These are phyloP conservation scores for Noctua pronuba DNA, from an alignment of 2,888 invertebrate species.

Conservation along the genomic window DNA sequence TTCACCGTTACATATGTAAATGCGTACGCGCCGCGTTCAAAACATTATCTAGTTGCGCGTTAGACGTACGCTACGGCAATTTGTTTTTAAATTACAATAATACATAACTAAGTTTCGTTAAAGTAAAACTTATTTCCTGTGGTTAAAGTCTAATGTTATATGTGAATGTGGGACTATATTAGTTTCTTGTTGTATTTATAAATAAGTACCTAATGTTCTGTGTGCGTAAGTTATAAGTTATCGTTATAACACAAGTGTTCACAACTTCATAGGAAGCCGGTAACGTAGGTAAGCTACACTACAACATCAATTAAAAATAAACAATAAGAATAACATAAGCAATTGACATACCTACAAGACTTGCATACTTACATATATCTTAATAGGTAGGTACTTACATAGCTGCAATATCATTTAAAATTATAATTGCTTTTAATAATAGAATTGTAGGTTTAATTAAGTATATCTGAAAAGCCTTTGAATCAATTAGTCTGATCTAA, in stretches of 20 bases:
- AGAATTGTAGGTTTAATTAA: neutral
- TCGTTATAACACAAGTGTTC: slow-evolving; percentile 1
- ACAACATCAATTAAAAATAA: slow-evolving; percentile 24
- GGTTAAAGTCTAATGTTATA: neutral
- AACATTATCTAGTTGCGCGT: slow-evolving; percentile 63
- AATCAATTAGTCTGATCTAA: slow-evolving; percentile 13
- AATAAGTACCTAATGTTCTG: slow-evolving; percentile 12
- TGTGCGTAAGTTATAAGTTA: slow-evolving; percentile 18
- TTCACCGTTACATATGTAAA: slow-evolving; percentile 80
- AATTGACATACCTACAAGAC: neutral
- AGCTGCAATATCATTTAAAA: neutral
- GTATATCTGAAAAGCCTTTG: neutral
- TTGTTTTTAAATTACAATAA: slow-evolving; percentile 27
- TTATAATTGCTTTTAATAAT: slow-evolving; percentile 7
- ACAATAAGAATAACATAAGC: slow-evolving; percentile 29
- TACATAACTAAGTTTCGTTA: neutral
- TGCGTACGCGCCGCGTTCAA: slow-evolving; percentile 71
- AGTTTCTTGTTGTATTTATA: neutral
- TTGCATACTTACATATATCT: neutral
- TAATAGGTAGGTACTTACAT: neutral
- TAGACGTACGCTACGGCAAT: slow-evolving; percentile 46
- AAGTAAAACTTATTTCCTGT: neutral
- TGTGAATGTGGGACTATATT: neutral
- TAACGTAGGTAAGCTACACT: slow-evolving; percentile 29
- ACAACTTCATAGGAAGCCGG: neutral